Evolutionary conservation across 2,113 vertebrate species (phyloP).

Genomic region (Oceanites oceanicus): DNA sequence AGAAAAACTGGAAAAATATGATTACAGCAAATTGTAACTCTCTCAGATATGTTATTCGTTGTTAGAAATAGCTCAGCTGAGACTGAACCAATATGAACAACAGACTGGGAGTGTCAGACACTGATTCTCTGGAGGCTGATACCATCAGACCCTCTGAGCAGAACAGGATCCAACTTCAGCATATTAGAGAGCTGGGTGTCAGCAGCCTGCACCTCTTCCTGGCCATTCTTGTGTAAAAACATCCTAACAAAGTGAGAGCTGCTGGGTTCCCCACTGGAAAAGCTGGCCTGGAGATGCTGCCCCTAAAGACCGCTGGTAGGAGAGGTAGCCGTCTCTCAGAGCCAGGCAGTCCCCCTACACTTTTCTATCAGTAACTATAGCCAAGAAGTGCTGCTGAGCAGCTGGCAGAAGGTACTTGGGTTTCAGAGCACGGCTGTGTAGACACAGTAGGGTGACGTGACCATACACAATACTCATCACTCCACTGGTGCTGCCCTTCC

Average conservation of each 20-base stretch:
- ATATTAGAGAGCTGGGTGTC: slow-evolving; percentile 7
- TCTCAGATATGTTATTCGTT: slow-evolving; percentile 20
- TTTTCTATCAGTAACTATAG: neutral
- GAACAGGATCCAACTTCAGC: slow-evolving; percentile 15
- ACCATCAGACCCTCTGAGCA: slow-evolving; percentile 28
- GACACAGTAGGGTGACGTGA: neutral
- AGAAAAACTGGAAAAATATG: slow-evolving; percentile 57
- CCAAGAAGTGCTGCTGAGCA: neutral
- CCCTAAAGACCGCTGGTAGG: neutral
- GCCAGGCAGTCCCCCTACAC: neutral
- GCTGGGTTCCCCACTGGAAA: neutral
- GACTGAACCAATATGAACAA: slow-evolving; percentile 13
- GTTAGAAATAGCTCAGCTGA: slow-evolving; percentile 48
- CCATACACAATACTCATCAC: neutral
- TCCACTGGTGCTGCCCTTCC: neutral
- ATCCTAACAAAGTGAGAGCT: neutral
- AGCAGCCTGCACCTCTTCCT: neutral
- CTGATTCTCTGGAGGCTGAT: slow-evolving; percentile 14
- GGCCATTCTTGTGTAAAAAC: neutral
- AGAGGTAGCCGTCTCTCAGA: neutral
- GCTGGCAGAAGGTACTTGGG: neutral
- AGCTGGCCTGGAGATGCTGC: neutral
- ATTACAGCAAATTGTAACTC: slow-evolving; percentile 50
- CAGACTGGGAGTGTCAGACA: slow-evolving; percentile 14
- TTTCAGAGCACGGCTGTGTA: fast-evolving